Evolutionary conservation across 2,888 invertebrate genomes (phyloP).

Genomic region (Apamea crenata): DNA sequence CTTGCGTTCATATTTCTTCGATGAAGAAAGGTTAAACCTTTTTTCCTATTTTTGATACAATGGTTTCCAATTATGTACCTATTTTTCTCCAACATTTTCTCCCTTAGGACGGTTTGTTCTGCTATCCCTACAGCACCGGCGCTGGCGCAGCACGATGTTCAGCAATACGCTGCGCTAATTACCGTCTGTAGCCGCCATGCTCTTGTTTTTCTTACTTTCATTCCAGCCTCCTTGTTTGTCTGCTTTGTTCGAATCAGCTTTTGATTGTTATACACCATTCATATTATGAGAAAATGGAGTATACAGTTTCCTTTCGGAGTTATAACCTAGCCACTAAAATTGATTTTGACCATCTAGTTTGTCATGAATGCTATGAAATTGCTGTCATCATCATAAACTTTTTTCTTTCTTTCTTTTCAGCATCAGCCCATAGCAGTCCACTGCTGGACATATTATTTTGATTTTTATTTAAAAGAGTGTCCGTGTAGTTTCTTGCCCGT

Average conservation of each 20-base stretch:
- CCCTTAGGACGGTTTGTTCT: slow-evolving; percentile 10
- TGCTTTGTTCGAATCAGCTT: slow-evolving; percentile 7
- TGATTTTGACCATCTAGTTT: background rate
- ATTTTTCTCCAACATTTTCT: too few relatives aligned
- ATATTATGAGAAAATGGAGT: background rate
- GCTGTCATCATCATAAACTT: too few relatives aligned
- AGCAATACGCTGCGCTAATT: slow-evolving; percentile 63
- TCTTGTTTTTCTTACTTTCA: slow-evolving; percentile 41
- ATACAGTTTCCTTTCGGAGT: background rate
- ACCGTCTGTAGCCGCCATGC: slow-evolving; percentile 53
- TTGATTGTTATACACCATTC: background rate
- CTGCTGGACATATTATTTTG: too few relatives aligned
- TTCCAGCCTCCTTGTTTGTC: slow-evolving; percentile 7
- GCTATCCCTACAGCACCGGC: slow-evolving; percentile 38
- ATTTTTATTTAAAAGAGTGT: too few relatives aligned
- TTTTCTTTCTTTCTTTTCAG: too few relatives aligned
- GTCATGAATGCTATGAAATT: background rate
- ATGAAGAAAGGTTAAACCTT: background rate
- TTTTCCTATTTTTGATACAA: background rate
- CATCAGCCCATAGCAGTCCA: too few relatives aligned
- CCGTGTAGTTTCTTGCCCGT: too few relatives aligned
- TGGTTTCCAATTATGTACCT: too few relatives aligned
- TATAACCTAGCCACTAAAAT: too few relatives aligned
- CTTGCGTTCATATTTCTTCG: too few relatives aligned
- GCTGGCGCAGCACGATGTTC: slow-evolving; percentile 57